phyloP scores from a whole-genome alignment of 2,888 invertebrate genomes.

The Macrophya alboannulata region DNA sequence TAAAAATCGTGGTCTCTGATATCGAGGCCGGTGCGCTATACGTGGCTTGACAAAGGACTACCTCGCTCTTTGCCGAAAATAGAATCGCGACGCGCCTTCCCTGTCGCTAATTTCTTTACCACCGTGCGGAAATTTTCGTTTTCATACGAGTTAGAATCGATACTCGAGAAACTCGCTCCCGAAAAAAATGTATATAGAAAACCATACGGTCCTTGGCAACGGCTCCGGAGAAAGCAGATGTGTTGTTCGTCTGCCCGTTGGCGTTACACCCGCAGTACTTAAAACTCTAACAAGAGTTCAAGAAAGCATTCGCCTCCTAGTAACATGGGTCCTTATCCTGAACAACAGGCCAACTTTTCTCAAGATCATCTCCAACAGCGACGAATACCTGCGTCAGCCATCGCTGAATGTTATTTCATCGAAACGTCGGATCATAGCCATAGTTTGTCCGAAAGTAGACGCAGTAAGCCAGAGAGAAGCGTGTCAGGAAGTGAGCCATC shows the following conservation, averaged over 20 bases:
- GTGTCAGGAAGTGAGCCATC: conserved; percentile 18
- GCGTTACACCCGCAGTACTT: not conserved
- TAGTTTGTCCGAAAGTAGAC: conserved; percentile 61
- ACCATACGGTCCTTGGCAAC: not conserved
- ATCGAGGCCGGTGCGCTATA: conserved; percentile 66
- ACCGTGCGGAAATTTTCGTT: not conserved
- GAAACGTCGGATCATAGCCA: conserved; percentile 41
- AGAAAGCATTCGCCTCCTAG: conserved; percentile 65
- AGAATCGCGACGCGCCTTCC: conserved; percentile 13
- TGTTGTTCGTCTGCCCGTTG: not conserved
- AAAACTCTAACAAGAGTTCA: conserved; percentile 72
- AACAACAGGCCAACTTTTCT: conserved; percentile 62
- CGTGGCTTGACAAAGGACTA: conserved; percentile 44
- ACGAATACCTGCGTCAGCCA: conserved; percentile 55
- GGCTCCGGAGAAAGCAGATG: not conserved
- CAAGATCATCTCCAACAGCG: conserved; percentile 54
- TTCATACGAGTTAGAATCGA: not conserved
- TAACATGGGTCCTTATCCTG: conserved; percentile 70
- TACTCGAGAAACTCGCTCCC: conserved; percentile 25
- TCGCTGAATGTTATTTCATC: conserved; percentile 15
- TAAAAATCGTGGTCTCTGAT: conserved; percentile 44
- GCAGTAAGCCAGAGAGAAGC: conserved; percentile 23
- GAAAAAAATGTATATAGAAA: conserved; percentile 41
- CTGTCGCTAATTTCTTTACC: conserved; percentile 26
- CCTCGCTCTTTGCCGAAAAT: conserved; percentile 15